Evolutionary conservation across 2,797 vertebrate species (phyloP), one percentile per base, ranked within the genome.

Genomic region (Petrocephalus sullivani): DNA sequence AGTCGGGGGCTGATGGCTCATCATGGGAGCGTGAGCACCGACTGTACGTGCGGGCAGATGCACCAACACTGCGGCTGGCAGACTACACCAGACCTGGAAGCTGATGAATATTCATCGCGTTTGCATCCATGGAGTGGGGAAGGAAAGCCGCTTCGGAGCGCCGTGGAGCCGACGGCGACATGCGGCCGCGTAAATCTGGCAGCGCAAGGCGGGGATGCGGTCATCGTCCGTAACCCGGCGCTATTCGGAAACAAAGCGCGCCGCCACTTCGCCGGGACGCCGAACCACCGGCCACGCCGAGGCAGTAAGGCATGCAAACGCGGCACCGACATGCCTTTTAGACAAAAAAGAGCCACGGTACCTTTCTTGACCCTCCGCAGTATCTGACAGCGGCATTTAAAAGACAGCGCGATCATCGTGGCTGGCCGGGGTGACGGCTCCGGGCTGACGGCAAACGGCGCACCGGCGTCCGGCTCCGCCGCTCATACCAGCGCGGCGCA

Each of bases 311-410:
- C n/a, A 83, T 37, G 83, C 83, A 56, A 12, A 85, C 53, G 49
- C 81, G 21, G 81, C 81, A 53, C 75, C 37, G 16, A 10, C 37
- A 81, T 51, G 58, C 58, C 8, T 7, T 21, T 21, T 21, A 28
- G 23, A 28, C 0, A 21, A 21, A 21, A 78, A 78, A 21, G 41
- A 81, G 37, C 14, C 75, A 81, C 81, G 28, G 56, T 85, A 85
- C 84, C 84, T 85, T 85, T 85, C 8, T 57, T 85, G 23, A 85
- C 84, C n/a, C 84, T 85, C 84, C 84, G 56, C 53, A 85, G 84
- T 57, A 85, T 85, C 84, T 85, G 84, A 37, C 84, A 85, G 56
- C 84, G 84, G 16, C 84, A 85, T 85, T 85, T 85, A 85, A 85
- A 85, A 3, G 84, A 85, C 12, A 85, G 84, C 53, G 84, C 84